phyloP scores from a whole-genome alignment of 2,888 invertebrate genomes.

The Augiades crinisus region DNA sequence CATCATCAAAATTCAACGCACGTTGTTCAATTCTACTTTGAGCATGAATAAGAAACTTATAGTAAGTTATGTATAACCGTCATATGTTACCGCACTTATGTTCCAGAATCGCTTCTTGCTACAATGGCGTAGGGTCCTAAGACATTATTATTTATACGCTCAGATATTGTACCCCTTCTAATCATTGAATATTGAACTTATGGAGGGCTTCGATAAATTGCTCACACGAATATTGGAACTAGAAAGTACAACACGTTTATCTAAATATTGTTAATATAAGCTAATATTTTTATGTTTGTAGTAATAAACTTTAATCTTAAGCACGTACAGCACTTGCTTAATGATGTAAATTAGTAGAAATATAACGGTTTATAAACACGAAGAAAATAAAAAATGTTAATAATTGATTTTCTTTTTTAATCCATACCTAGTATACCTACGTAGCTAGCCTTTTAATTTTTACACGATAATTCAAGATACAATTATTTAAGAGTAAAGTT shows the following conservation, averaged over 20 bases:
- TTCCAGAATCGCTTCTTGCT: constrained; percentile 15
- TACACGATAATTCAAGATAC: too few relatives aligned
- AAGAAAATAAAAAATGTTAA: too few relatives aligned
- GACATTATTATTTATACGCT: constrained; percentile 20
- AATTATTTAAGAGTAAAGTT: background rate
- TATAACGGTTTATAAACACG: too few relatives aligned
- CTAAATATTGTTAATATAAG: too few relatives aligned
- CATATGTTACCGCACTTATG: constrained; percentile 24
- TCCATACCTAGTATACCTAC: too few relatives aligned
- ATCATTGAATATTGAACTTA: constrained; percentile 17
- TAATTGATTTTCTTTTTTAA: too few relatives aligned
- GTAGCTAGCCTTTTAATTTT: too few relatives aligned
- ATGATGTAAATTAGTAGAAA: too few relatives aligned
- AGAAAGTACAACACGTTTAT: too few relatives aligned
- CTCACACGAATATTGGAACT: background rate
- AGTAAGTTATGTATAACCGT: constrained; percentile 22
- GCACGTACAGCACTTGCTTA: too few relatives aligned
- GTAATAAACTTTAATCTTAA: too few relatives aligned
- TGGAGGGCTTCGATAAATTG: background rate
- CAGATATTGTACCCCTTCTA: constrained; percentile 14
- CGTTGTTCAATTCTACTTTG: constrained; percentile 16
- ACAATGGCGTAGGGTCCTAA: constrained; percentile 15
- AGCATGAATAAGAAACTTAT: constrained; percentile 13
- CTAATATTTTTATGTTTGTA: too few relatives aligned
- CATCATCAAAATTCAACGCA: constrained; percentile 3